A percentile compares a stretch with the other conserved stretches of the same genome.
Conservation (phyloP, 2,888 invertebrate species). For the Microplitis manilae region DNA sequence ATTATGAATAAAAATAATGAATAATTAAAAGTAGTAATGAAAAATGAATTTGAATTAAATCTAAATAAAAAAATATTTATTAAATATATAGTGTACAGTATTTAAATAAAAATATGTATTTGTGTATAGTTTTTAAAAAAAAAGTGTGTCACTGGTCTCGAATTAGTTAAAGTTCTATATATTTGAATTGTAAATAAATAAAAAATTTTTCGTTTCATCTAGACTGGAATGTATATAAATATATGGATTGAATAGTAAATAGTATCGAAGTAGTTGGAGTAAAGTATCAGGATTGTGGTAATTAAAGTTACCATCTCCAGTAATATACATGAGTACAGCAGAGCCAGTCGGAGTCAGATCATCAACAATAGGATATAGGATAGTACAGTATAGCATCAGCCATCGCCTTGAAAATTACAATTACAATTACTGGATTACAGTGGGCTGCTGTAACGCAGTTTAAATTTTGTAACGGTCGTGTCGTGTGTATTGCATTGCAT, state of each 20-base stretch:
- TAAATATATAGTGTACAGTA: too few relatives aligned
- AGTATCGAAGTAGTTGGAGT: too few relatives aligned
- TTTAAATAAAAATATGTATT: too few relatives aligned
- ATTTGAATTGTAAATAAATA: too few relatives aligned
- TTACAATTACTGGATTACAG: not conserved
- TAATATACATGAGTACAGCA: not conserved
- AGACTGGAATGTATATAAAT: too few relatives aligned
- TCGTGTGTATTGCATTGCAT: not conserved
- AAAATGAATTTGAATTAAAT: not conserved
- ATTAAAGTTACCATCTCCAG: not conserved
- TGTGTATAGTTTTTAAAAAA: too few relatives aligned
- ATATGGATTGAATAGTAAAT: too few relatives aligned
- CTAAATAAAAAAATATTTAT: too few relatives aligned
- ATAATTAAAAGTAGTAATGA: not conserved
- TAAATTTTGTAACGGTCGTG: slow-evolving; percentile 53
- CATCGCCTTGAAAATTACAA: not conserved
- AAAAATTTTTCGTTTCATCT: too few relatives aligned
- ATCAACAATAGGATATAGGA: not conserved
- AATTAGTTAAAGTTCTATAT: too few relatives aligned
- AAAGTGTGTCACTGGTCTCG: too few relatives aligned
- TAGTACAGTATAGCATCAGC: not conserved
- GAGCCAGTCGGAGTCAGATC: not conserved
- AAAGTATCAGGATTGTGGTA: too few relatives aligned
- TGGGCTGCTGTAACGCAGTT: slow-evolving; percentile 44
- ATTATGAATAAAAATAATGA: not conserved